Evolutionary conservation across 2,888 invertebrate genomes (phyloP).

Genomic region (Electrophaes corylata): DNA sequence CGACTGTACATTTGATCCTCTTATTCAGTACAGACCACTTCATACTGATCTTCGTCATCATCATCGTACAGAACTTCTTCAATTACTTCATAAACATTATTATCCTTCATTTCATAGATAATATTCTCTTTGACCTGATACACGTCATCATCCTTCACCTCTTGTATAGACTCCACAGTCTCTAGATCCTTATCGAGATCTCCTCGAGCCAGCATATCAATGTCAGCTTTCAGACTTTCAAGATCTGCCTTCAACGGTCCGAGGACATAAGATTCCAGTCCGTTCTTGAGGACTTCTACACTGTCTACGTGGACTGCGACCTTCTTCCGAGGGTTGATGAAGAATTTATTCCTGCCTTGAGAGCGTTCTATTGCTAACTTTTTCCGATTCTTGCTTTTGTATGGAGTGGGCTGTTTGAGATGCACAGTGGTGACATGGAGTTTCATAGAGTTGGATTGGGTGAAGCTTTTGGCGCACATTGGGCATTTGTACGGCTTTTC

Average conservation of each 20-base stretch:
- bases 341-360: not conserved
- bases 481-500: conserved; percentile 65
- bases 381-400: conserved; percentile 42
- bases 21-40: not conserved
- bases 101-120: conserved; percentile 2
- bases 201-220: conserved; percentile 7
- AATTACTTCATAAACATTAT: conserved; percentile 13
- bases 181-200: not conserved
- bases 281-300: conserved; percentile 20
- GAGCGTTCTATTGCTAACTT: conserved; percentile 2
- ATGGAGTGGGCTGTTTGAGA: conserved; percentile 65
- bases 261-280: conserved; percentile 26
- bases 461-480: conserved; percentile 64
- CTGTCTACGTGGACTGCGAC: conserved; percentile 3
- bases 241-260: conserved; percentile 28
- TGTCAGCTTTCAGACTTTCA: conserved; percentile 20
- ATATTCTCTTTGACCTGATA: not conserved
- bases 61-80: conserved; percentile 24
- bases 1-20: not conserved
- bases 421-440: conserved; percentile 65
- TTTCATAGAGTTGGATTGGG: conserved; percentile 74
- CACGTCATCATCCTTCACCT: not conserved
- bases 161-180: not conserved
- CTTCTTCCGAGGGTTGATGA: conserved; percentile 12
- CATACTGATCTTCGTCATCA: not conserved